phyloP scores from a whole-genome alignment of 2,888 invertebrate genomes.

The Torymus texanus region DNA sequence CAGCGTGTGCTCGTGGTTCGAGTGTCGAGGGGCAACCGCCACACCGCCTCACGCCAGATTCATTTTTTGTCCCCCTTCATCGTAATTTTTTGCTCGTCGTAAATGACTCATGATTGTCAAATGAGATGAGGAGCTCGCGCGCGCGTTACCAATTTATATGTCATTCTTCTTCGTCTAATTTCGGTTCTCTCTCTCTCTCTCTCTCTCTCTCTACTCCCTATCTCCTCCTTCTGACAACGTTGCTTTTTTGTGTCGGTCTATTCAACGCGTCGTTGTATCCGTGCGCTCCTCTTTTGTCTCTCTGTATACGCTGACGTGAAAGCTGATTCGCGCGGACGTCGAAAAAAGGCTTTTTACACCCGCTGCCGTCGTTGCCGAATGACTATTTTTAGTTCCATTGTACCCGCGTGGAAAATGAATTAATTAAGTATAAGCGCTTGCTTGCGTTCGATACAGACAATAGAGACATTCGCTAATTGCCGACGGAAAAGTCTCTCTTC shows the following conservation, averaged over 20 bases:
- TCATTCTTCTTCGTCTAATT: constrained; percentile 45
- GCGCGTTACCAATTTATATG: constrained; percentile 37
- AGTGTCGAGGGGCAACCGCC: neutral
- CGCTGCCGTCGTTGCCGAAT: too few relatives aligned
- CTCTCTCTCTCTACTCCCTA: neutral
- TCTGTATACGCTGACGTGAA: too few relatives aligned
- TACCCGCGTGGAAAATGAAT: too few relatives aligned
- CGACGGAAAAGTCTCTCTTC: neutral
- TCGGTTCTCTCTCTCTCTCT: too few relatives aligned
- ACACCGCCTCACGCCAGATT: neutral
- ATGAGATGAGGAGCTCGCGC: constrained; percentile 4
- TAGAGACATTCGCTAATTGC: constrained; percentile 18
- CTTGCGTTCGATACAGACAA: neutral
- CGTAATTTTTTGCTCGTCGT: constrained; percentile 5
- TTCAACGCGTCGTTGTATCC: neutral
- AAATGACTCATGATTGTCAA: constrained; percentile 41
- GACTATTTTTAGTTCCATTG: too few relatives aligned
- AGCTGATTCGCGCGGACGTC: too few relatives aligned
- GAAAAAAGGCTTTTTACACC: too few relatives aligned
- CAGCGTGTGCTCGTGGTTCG: constrained; percentile 2
- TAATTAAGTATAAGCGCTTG: too few relatives aligned
- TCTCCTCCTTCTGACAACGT: neutral
- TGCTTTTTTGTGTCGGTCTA: neutral
- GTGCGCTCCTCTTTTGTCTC: neutral
- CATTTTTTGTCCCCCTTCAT: neutral